Percentiles rank a stretch among this genome's conserved stretches.
Evolutionary conservation across 2,113 vertebrate genomes (phyloP).

Genomic region (Calonectris borealis): DNA sequence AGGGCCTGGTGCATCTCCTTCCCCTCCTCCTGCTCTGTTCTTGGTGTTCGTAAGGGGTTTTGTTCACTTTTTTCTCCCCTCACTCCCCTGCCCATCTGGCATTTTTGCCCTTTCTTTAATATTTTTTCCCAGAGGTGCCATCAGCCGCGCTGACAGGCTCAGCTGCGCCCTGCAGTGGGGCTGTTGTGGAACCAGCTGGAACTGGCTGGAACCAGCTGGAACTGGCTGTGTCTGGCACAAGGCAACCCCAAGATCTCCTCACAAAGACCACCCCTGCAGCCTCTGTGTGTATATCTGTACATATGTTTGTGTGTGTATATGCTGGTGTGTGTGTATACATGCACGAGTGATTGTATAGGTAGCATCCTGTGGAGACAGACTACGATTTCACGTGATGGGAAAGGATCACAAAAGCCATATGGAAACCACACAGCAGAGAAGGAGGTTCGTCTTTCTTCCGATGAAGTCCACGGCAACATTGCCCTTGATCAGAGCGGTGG

Average conservation of each 20-base stretch:
- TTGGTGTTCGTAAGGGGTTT: rapidly evolving
- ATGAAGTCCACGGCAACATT: neutral
- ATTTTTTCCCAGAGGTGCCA: neutral
- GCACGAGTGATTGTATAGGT: too few relatives aligned
- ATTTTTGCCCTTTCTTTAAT: neutral
- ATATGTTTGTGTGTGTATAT: rapidly evolving
- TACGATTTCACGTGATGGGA: rapidly evolving
- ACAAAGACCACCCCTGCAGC: neutral
- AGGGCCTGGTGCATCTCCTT: too few relatives aligned
- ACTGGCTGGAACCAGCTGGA: neutral
- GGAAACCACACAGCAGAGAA: neutral
- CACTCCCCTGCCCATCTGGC: neutral
- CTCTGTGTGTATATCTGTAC: rapidly evolving
- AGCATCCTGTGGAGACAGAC: neutral
- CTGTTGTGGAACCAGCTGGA: neutral
- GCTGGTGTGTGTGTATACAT: too few relatives aligned
- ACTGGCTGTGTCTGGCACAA: neutral
- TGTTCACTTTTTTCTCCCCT: rapidly evolving
- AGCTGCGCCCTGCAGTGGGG: rapidly evolving
- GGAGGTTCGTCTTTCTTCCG: neutral
- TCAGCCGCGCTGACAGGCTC: too few relatives aligned
- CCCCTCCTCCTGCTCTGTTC: neutral
- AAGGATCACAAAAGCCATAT: too few relatives aligned
- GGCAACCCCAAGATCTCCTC: neutral
- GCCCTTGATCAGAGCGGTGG: neutral